These are phyloP conservation scores for Anoplopoma fimbria DNA, from an alignment of 2,113 vertebrate species.

Conservation along the genomic window DNA sequence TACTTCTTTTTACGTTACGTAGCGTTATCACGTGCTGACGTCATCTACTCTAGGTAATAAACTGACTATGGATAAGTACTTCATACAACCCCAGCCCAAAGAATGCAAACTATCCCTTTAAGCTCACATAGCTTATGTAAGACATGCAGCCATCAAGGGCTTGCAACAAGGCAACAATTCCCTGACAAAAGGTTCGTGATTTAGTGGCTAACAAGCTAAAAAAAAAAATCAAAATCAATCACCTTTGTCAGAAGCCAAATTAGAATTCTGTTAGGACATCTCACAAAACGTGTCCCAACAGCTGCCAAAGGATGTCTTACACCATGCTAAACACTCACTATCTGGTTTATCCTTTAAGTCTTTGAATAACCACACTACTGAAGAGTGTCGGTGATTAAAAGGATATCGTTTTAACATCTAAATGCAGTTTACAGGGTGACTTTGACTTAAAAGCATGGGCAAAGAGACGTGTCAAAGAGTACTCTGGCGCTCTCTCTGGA, in stretches of 20 bases:
- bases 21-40: no score
- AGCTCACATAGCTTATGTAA: not conserved
- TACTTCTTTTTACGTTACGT: no score
- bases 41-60: not conserved
- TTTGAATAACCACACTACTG: constrained; percentile 18
- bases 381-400: constrained; percentile 40
- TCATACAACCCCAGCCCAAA: not conserved
- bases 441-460: constrained; percentile 53
- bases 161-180: constrained; percentile 6
- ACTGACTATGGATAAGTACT: not conserved
- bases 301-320: not conserved
- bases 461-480: constrained; percentile 44
- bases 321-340: not conserved
- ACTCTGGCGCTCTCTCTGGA: not conserved
- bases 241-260: constrained; percentile 12
- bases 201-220: not conserved
- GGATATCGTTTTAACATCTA: constrained; percentile 25
- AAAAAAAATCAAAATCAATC: constrained; percentile 25
- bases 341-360: constrained; percentile 20
- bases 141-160: not conserved
- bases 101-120: not conserved
- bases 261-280: constrained; percentile 11
- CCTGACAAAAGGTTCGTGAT: not conserved
- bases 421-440: constrained; percentile 59
- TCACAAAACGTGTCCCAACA: constrained; percentile 6